Percentiles rank a stretch among this genome's conserved stretches.
phyloP scores from a whole-genome alignment of 2,888 invertebrate genomes.

The Actias luna region DNA sequence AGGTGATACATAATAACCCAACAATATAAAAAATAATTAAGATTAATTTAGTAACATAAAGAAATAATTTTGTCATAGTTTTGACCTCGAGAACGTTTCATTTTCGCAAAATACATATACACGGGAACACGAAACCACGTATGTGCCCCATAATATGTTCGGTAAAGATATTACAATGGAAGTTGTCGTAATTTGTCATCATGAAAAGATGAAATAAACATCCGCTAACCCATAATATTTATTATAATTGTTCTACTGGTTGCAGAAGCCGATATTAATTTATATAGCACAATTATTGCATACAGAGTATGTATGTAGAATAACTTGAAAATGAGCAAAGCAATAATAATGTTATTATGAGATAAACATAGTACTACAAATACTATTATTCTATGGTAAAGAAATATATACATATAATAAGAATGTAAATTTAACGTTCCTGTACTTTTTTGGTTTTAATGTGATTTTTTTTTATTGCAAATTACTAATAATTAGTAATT shows the following conservation, averaged over 20 bases:
- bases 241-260: constrained; percentile 8
- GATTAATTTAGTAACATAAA: background rate
- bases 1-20: no score
- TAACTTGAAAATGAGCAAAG: no score
- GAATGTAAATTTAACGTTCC: no score
- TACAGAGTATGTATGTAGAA: background rate
- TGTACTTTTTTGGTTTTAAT: no score
- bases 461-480: no score
- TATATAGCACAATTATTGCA: background rate
- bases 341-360: no score
- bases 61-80: background rate
- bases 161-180: constrained; percentile 14
- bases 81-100: background rate
- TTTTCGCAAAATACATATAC: background rate
- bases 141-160: constrained; percentile 8
- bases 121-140: background rate
- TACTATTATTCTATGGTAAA: no score
- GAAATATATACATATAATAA: no score
- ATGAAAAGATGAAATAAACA: constrained; percentile 18
- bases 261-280: background rate
- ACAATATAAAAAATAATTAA: no score
- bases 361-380: no score
- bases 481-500: no score
- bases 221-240: constrained; percentile 17
- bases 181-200: constrained; percentile 22